Evolutionary conservation across 1,140 invertebrate species (phyloP).

Genomic region (Belonocnema kinseyi): DNA sequence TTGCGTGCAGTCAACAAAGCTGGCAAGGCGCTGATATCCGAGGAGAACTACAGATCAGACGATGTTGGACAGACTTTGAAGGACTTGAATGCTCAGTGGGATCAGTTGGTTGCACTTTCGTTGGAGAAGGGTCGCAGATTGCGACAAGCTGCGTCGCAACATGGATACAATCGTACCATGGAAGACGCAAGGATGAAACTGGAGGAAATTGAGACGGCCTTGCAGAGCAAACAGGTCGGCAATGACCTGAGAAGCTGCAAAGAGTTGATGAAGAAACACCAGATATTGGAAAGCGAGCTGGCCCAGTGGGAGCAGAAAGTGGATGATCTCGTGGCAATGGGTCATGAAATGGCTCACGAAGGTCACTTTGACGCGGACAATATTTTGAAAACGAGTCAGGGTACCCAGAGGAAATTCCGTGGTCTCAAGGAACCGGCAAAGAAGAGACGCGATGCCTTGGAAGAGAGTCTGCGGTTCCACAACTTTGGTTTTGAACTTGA

Average conservation of each 20-base stretch:
- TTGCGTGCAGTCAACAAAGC: constrained; percentile 89
- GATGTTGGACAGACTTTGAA: constrained; percentile 82
- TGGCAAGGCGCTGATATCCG: constrained; percentile 82
- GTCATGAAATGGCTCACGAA: constrained; percentile 92
- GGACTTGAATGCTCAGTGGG: constrained; percentile 86
- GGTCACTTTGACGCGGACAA: constrained; percentile 95
- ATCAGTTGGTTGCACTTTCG: constrained; percentile 81
- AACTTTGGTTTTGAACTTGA: constrained; percentile 97
- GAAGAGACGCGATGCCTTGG: constrained; percentile 85
- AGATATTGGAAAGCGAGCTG: constrained; percentile 88
- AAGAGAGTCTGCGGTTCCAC: constrained; percentile 92
- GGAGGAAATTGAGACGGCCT: constrained; percentile 84
- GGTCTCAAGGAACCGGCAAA: constrained; percentile 80
- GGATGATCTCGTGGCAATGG: constrained; percentile 84
- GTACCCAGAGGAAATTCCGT: constrained; percentile 83
- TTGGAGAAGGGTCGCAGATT: constrained; percentile 90
- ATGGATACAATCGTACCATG: constrained; percentile 85
- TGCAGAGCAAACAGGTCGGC: constrained; percentile 89
- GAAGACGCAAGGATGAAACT: constrained; percentile 89
- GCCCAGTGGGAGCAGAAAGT: constrained; percentile 86
- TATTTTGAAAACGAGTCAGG: constrained; percentile 87
- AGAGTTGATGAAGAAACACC: constrained; percentile 90
- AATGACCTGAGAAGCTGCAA: constrained; percentile 92
- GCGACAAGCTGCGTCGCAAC: constrained; percentile 85
- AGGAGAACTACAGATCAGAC: constrained; percentile 82